Evolutionary conservation across 2,797 vertebrate species (phyloP).

Genomic region (Distichodus sexfasciatus): DNA sequence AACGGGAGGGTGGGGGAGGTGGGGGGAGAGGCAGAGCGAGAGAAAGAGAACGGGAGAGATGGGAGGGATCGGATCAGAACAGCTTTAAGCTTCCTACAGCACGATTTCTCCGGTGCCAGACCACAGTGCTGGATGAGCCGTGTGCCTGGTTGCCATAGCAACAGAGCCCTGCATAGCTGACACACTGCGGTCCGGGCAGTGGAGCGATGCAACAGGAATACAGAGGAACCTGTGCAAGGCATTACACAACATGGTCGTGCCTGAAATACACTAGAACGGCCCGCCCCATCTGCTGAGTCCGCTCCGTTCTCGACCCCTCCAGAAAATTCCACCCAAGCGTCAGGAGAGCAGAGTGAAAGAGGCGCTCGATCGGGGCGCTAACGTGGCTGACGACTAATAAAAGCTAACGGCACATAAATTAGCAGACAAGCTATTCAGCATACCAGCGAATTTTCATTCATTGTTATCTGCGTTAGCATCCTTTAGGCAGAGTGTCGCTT

Average conservation of each 20-base stretch:
- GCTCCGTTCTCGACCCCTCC: conserved; percentile 27
- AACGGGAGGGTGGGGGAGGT: conserved; percentile 7
- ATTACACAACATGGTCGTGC: conserved; percentile 70
- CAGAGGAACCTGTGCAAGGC: conserved; percentile 71
- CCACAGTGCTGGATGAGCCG: conserved; percentile 71
- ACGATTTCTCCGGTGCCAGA: conserved; percentile 70
- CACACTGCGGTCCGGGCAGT: conserved; percentile 67
- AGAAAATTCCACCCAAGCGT: conserved; percentile 26
- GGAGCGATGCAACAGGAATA: conserved; percentile 76
- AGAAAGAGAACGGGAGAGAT: background rate
- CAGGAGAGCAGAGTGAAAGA: background rate
- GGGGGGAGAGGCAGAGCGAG: background rate
- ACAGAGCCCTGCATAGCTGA: conserved; percentile 75
- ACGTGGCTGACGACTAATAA: background rate
- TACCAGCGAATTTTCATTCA: too few species aligned
- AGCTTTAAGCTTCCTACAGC: conserved; percentile 67
- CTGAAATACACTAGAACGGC: conserved; percentile 55
- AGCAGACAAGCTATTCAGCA: too few species aligned
- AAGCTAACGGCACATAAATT: too few species aligned
- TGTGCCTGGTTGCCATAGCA: conserved; percentile 77
- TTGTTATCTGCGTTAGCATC: too few species aligned
- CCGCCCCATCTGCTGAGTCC: conserved; percentile 34
- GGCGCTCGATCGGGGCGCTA: background rate
- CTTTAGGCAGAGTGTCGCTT: too few species aligned
- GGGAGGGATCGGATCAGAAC: conserved; percentile 10